Percentiles rank a stretch among this genome's conserved stretches.
Evolutionary conservation across 2,797 vertebrate genomes (phyloP).

Genomic region (Brotula barbata): DNA sequence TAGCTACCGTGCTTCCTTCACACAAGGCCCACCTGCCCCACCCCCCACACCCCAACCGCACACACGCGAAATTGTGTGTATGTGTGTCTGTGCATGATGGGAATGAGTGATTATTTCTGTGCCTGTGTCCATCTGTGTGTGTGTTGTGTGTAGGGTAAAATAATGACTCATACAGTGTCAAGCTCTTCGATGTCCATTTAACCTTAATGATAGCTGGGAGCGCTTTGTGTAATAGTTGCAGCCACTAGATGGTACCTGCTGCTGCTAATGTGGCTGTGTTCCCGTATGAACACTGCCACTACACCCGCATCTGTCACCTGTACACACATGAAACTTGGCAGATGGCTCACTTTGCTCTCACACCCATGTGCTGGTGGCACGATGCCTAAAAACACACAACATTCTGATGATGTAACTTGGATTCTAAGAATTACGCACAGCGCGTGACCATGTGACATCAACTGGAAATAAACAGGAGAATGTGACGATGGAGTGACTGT

Average conservation of each 20-base stretch:
- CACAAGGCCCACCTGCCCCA: conserved; percentile 16
- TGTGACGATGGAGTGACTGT: neutral
- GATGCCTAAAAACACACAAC: too few relatives aligned
- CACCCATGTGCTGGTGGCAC: too few relatives aligned
- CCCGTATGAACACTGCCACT: conserved; percentile 1
- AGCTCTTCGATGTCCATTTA: conserved; percentile 62
- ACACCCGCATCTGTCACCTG: neutral
- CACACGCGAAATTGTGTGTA: conserved; percentile 27
- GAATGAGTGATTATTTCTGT: conserved; percentile 13
- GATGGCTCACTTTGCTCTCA: too few relatives aligned
- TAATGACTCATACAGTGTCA: conserved; percentile 64
- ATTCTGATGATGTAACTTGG: too few relatives aligned
- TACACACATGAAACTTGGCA: neutral
- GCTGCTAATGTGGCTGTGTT: conserved; percentile 26
- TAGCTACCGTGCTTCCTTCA: conserved; percentile 60
- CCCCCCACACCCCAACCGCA: conserved; percentile 8
- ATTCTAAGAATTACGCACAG: too few relatives aligned
- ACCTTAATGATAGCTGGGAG: conserved; percentile 49
- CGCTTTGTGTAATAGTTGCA: conserved; percentile 11
- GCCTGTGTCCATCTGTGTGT: neutral
- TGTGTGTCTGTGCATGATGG: conserved; percentile 9
- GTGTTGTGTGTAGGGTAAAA: conserved; percentile 26
- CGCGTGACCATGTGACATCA: too few relatives aligned
- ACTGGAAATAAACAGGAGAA: too few relatives aligned
- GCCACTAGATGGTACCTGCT: conserved; percentile 29